Evolutionary conservation across 1,140 invertebrate genomes (phyloP).

Genomic region (Gonatopus flavifemur): DNA sequence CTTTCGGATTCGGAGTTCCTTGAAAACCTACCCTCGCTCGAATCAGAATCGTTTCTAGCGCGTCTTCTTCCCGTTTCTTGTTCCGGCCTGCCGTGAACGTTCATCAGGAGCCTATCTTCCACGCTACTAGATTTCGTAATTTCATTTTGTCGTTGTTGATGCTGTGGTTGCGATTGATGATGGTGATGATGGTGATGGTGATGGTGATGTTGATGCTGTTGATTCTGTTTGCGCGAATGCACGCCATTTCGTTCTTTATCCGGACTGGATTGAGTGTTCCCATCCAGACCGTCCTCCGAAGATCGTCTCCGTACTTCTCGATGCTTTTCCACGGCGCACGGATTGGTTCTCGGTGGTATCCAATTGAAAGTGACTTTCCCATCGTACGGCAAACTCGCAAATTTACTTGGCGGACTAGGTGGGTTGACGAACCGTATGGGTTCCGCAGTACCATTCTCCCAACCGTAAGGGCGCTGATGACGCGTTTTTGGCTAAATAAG

Average conservation of each 20-base stretch:
- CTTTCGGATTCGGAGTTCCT: slow-evolving; percentile 50
- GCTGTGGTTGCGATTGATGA: slow-evolving; percentile 21
- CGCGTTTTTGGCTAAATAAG: slow-evolving; percentile 76
- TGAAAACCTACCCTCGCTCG: slow-evolving; percentile 51
- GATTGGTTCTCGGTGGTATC: slow-evolving; percentile 68
- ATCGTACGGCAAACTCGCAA: slow-evolving; percentile 67
- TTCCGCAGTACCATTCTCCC: slow-evolving; percentile 63
- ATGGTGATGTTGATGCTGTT: slow-evolving; percentile 31
- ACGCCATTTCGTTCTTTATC: slow-evolving; percentile 31
- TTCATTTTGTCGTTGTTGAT: slow-evolving; percentile 46
- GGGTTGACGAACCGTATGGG: slow-evolving; percentile 59
- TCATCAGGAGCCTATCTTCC: slow-evolving; percentile 48
- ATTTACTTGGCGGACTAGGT: slow-evolving; percentile 63
- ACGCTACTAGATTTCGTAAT: slow-evolving; percentile 55
- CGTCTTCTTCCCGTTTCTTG: slow-evolving; percentile 27
- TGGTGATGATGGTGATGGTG: slow-evolving; percentile 30
- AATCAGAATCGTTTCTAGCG: slow-evolving; percentile 47
- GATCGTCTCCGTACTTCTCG: slow-evolving; percentile 71
- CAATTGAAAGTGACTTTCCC: slow-evolving; percentile 58
- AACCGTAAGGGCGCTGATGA: slow-evolving; percentile 72
- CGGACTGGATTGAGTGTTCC: slow-evolving; percentile 12
- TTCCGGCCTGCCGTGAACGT: slow-evolving; percentile 30
- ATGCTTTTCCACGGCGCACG: slow-evolving; percentile 71
- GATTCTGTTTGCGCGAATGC: too few species aligned
- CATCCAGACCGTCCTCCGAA: slow-evolving; percentile 44